A percentile compares a stretch with the other conserved stretches of the same genome.
These are phyloP conservation scores for Nixonia krombeini DNA, from an alignment of 1,140 invertebrate genomes.

Conservation along the genomic window DNA sequence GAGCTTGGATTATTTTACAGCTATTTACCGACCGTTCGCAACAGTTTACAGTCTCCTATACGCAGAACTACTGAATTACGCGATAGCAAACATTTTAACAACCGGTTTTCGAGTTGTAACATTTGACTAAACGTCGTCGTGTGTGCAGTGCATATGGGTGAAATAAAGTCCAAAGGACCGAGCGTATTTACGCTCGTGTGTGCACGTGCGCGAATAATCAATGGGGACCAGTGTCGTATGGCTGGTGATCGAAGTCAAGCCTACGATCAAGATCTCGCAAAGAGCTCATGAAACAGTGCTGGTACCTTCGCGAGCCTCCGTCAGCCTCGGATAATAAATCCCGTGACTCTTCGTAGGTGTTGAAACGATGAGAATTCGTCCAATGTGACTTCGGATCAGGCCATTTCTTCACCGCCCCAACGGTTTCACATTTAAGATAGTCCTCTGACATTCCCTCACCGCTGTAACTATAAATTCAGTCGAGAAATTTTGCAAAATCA, in stretches of 20 bases:
- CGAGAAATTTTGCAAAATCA: too few relatives aligned
- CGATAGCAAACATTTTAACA: constrained; percentile 37
- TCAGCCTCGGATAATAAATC: constrained; percentile 13
- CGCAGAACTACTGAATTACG: constrained; percentile 47
- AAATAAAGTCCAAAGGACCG: constrained; percentile 27
- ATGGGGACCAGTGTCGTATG: constrained; percentile 9
- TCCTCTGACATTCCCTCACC: background rate
- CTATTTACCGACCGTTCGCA: constrained; percentile 25
- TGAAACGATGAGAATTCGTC: constrained; percentile 15
- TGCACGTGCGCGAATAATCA: constrained; percentile 13
- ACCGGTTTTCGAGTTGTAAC: constrained; percentile 36
- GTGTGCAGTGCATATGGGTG: constrained; percentile 8
- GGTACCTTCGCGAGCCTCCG: background rate
- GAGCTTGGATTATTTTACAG: constrained; percentile 16
- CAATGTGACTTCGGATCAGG: background rate
- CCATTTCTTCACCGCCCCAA: too few relatives aligned
- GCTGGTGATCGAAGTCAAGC: background rate
- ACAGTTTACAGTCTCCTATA: constrained; percentile 28
- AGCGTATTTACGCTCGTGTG: background rate
- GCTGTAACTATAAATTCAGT: too few relatives aligned
- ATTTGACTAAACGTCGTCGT: constrained; percentile 7
- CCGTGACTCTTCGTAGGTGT: too few relatives aligned
- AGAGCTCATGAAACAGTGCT: constrained; percentile 1
- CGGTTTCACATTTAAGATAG: background rate
- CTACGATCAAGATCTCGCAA: constrained; percentile 16